Evolutionary conservation across 2,113 vertebrate genomes (phyloP).

Genomic region (Eulemur rufifrons): DNA sequence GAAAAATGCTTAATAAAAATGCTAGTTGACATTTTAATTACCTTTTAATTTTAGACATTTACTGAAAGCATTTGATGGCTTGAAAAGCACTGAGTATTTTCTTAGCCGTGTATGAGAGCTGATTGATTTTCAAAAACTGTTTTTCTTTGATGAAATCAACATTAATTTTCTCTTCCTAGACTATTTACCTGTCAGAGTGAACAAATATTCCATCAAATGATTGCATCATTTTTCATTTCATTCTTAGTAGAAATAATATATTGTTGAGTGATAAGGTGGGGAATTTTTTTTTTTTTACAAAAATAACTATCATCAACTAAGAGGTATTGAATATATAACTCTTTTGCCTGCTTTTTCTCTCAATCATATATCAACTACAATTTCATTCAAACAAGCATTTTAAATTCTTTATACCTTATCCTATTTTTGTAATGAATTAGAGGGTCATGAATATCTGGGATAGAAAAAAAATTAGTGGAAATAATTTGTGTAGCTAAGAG

Average conservation of each 20-base stretch:
- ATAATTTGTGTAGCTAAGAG: neutral
- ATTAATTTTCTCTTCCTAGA: conserved; percentile 54
- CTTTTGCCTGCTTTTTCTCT: neutral
- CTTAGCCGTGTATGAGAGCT: neutral
- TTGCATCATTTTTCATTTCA: conserved; percentile 50
- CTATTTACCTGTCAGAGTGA: conserved; percentile 49
- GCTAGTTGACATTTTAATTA: conserved; percentile 51
- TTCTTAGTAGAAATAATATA: conserved; percentile 43
- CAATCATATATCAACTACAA: conserved; percentile 21
- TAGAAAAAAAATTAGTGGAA: neutral
- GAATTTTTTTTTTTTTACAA: neutral
- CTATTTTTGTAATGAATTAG: neutral
- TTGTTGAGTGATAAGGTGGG: neutral
- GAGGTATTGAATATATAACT: neutral
- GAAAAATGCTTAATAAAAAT: conserved; percentile 1
- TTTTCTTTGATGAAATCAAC: conserved; percentile 60
- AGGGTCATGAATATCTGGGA: neutral
- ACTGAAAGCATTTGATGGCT: conserved; percentile 40
- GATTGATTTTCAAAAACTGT: conserved; percentile 49
- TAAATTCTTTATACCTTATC: neutral
- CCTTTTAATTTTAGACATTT: neutral
- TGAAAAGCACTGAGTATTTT: conserved; percentile 42
- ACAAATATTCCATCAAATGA: conserved; percentile 51
- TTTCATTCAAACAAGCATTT: neutral
- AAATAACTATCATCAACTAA: neutral